Evolutionary conservation across 1,140 invertebrate species (phyloP).

Genomic region (Leptopilina clavipes): DNA sequence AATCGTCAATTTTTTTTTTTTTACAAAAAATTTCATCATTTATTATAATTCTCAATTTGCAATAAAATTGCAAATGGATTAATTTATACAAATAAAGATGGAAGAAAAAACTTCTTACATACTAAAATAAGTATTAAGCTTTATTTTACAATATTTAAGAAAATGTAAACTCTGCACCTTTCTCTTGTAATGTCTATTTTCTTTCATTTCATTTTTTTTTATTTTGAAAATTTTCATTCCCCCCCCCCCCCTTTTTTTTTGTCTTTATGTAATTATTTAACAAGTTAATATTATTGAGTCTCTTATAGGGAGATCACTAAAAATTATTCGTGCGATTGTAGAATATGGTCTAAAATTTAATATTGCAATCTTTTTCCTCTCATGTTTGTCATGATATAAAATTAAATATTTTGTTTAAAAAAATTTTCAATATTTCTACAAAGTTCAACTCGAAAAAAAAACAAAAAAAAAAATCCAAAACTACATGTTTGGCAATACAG

Average conservation of each 20-base stretch:
- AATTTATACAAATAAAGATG: no score
- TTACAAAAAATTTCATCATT: no score
- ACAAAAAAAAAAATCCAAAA: no score
- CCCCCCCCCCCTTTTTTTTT: not conserved
- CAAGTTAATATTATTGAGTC: not conserved
- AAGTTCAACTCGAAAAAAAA: no score
- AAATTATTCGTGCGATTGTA: constrained; percentile 17
- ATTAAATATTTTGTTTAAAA: not conserved
- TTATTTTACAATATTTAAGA: not conserved
- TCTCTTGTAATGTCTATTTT: not conserved
- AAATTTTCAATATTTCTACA: not conserved
- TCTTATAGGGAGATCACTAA: constrained; percentile 18
- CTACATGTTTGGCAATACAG: no score
- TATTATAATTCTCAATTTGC: no score
- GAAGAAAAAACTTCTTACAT: not conserved
- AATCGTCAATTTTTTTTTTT: no score
- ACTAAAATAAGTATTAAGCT: not conserved
- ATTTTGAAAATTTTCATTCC: no score
- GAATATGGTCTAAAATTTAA: not conserved
- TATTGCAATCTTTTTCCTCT: constrained; percentile 18
- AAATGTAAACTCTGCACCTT: not conserved
- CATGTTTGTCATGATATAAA: not conserved
- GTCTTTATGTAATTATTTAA: not conserved
- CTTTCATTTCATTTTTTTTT: not conserved
- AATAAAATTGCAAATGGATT: no score